Evolutionary conservation across 2,797 vertebrate species (phyloP).

Genomic region (Thunnus albacares): DNA sequence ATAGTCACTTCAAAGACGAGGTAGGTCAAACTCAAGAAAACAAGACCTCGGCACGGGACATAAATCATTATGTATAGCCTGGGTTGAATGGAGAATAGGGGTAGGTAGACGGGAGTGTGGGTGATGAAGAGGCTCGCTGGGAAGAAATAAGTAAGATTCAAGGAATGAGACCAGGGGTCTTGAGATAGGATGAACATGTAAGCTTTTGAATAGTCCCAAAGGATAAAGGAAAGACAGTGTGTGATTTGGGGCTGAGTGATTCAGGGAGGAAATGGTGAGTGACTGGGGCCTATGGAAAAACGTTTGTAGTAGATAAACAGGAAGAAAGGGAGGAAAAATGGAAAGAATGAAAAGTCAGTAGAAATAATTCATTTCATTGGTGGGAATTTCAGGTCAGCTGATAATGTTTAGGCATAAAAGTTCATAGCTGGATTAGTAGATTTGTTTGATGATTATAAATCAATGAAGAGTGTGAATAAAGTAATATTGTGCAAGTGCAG

Average conservation of each 20-base stretch:
- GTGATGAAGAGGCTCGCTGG: slow-evolving; percentile 39
- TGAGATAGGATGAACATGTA: slow-evolving; percentile 40
- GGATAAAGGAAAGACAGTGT: slow-evolving; percentile 7
- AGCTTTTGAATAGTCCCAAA: slow-evolving; percentile 41
- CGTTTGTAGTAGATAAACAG: slow-evolving; percentile 49
- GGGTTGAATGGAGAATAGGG: slow-evolving; percentile 25
- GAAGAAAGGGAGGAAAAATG: slow-evolving; percentile 32
- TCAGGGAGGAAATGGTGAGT: slow-evolving; percentile 62
- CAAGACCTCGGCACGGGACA: slow-evolving; percentile 53
- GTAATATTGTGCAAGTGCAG: neutral
- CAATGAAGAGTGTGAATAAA: neutral
- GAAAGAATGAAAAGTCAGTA: slow-evolving; percentile 37
- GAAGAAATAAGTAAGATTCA: slow-evolving; percentile 52
- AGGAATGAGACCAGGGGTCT: slow-evolving; percentile 26
- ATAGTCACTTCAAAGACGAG: slow-evolving; percentile 72
- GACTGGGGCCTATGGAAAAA: slow-evolving; percentile 44
- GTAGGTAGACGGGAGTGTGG: slow-evolving; percentile 26
- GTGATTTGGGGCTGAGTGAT: slow-evolving; percentile 47
- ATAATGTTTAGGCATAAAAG: neutral
- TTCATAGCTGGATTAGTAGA: slow-evolving; percentile 16
- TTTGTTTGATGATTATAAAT: slow-evolving; percentile 6
- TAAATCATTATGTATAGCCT: slow-evolving; percentile 48
- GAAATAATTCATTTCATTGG: slow-evolving; percentile 25
- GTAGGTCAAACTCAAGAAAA: slow-evolving; percentile 71
- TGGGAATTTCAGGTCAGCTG: slow-evolving; percentile 13